A percentile compares a stretch with the other conserved stretches of the same genome.
Evolutionary conservation across 2,888 invertebrate genomes (phyloP).

Genomic region (Panopea generosa): DNA sequence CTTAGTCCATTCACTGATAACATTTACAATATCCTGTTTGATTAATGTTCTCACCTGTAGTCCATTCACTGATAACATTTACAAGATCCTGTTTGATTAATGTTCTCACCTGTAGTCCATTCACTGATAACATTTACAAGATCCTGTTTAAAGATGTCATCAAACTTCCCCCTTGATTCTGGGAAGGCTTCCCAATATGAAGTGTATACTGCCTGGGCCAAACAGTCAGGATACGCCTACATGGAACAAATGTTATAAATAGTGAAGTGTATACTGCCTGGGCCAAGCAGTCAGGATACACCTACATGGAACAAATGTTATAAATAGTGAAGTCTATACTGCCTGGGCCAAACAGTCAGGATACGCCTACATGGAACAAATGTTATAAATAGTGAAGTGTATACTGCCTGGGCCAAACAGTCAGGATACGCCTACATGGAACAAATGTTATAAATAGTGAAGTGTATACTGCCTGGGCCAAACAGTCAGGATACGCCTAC

Average conservation of each 20-base stretch:
- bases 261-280: no score
- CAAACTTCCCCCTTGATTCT: slow-evolving; percentile 79
- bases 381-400: no score
- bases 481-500: no score
- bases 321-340: no score
- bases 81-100: slow-evolving; percentile 82
- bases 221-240: slow-evolving; percentile 82
- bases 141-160: slow-evolving; percentile 81
- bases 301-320: no score
- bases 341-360: no score
- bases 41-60: slow-evolving; percentile 83
- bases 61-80: slow-evolving; percentile 80
- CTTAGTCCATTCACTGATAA: slow-evolving; percentile 81
- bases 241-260: slow-evolving; percentile 9
- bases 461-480: no score
- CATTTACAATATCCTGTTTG: slow-evolving; percentile 79
- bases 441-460: no score
- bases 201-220: slow-evolving; percentile 81
- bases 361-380: no score
- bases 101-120: slow-evolving; percentile 83
- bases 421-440: no score
- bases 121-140: slow-evolving; percentile 77
- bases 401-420: no score
- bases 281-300: no score
- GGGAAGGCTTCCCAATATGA: slow-evolving; percentile 82